Evolutionary conservation across 2,888 invertebrate genomes (phyloP).

Genomic region (Phaonia tiefii): DNA sequence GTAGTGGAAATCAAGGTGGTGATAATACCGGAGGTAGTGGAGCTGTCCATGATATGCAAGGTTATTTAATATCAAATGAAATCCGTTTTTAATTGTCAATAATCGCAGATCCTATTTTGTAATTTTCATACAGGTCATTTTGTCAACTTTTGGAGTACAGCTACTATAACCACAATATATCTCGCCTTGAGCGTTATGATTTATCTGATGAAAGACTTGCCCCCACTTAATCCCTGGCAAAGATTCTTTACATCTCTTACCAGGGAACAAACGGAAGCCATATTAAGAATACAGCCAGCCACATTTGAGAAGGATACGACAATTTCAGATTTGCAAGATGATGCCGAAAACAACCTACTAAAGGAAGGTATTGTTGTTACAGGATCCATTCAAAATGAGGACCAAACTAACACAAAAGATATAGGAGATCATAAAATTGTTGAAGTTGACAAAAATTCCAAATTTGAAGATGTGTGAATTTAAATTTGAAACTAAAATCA

Average conservation of each 20-base stretch:
- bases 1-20: constrained; percentile 7
- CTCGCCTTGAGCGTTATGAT: constrained; percentile 17
- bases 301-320: background rate
- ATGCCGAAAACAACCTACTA: background rate
- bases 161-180: constrained; percentile 22
- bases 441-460: too few species aligned
- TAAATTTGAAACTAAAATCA: too few species aligned
- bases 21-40: too few species aligned
- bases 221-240: background rate
- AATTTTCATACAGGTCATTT: background rate
- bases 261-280: background rate
- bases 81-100: too few species aligned
- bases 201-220: constrained; percentile 7
- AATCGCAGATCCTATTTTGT: constrained; percentile 6
- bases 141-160: constrained; percentile 29
- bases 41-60: too few species aligned
- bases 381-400: background rate
- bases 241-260: constrained; percentile 20
- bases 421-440: constrained; percentile 11
- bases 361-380: too few species aligned
- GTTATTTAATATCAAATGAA: too few species aligned
- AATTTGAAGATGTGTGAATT: background rate
- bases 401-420: background rate
- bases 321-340: background rate
- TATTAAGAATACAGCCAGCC: background rate